Conservation (phyloP, 1,140 invertebrate species). For the Muscidifurax raptorellus region DNA sequence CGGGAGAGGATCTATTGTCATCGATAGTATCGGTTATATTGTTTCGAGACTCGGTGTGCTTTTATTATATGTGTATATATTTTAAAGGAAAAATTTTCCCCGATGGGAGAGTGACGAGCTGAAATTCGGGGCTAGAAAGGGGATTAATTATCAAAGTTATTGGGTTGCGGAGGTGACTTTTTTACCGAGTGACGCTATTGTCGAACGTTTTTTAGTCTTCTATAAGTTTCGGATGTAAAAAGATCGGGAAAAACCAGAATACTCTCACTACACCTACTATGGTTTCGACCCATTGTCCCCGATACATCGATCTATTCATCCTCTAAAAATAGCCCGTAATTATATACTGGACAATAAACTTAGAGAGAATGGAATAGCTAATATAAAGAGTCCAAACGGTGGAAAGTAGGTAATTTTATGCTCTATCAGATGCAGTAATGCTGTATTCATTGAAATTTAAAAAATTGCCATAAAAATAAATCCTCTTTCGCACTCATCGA, state of each 20-base stretch:
- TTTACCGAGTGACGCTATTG: neutral
- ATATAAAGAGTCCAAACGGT: no score
- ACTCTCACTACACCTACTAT: neutral
- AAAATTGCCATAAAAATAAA: no score
- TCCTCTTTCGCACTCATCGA: no score
- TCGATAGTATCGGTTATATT: conserved; percentile 18
- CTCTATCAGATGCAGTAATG: no score
- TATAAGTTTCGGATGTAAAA: neutral
- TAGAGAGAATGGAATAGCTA: no score
- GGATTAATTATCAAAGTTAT: neutral
- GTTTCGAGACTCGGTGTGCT: neutral
- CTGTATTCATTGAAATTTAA: no score
- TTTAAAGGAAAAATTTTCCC: neutral
- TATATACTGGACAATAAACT: no score
- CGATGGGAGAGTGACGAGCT: neutral
- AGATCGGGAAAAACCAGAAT: neutral
- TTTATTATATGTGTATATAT: neutral
- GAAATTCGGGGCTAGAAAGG: neutral
- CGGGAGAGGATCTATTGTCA: conserved; percentile 1
- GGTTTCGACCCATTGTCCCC: neutral
- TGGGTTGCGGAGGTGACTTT: neutral
- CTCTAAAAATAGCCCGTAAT: neutral
- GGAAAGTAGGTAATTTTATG: no score
- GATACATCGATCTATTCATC: neutral
- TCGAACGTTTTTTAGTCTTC: no score